Evolutionary conservation across 1,140 invertebrate genomes (phyloP).

Genomic region (Saccostrea cuccullata): DNA sequence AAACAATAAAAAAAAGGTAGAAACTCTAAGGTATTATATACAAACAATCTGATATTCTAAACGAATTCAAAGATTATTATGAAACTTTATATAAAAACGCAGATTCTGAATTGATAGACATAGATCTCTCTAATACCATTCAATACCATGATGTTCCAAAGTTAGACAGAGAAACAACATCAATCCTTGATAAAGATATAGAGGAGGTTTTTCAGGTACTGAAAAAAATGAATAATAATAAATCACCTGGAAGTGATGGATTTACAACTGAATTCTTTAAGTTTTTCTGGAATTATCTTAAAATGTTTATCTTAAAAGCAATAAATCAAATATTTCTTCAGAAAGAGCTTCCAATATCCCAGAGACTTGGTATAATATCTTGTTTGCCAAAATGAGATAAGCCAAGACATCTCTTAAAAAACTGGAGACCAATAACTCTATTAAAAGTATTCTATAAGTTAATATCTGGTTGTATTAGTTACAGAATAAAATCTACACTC

Average conservation of each 20-base stretch:
- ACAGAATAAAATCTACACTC: no score
- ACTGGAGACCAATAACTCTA: not conserved
- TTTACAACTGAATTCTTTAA: no score
- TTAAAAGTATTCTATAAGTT: not conserved
- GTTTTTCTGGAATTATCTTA: no score
- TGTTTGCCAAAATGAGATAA: not conserved
- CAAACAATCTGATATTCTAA: not conserved
- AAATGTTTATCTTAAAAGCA: no score
- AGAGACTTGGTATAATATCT: slow-evolving; percentile 16
- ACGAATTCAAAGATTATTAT: no score
- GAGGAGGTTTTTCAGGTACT: not conserved
- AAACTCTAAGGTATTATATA: not conserved
- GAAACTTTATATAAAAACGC: no score
- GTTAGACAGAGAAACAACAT: not conserved
- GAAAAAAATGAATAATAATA: slow-evolving; percentile 36
- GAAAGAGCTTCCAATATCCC: no score
- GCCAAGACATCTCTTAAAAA: no score
- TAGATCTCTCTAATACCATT: not conserved
- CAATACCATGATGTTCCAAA: not conserved
- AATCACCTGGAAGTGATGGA: not conserved
- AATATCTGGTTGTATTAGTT: not conserved
- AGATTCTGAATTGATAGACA: no score
- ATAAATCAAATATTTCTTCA: no score
- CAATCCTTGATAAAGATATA: not conserved
- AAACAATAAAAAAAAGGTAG: slow-evolving; percentile 28